Evolutionary conservation across 2,888 invertebrate genomes (phyloP).

Genomic region (Tridacna crocea): DNA sequence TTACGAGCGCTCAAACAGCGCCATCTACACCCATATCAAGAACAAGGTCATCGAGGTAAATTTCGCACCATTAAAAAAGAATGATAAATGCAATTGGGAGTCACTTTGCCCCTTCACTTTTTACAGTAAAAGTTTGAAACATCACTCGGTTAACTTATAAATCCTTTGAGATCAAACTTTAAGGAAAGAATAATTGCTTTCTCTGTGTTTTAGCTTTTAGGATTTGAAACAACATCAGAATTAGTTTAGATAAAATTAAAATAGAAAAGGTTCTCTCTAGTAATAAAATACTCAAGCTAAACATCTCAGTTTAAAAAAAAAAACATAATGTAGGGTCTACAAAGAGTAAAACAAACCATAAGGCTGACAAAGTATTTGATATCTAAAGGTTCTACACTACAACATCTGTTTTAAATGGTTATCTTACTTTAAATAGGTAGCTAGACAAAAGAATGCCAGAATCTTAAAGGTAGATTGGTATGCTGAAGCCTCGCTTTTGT

Average conservation of each 20-base stretch:
- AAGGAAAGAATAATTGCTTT: not conserved
- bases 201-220: not conserved
- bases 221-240: not conserved
- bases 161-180: not conserved
- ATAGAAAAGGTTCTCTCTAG: no score
- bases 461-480: no score
- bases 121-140: not conserved
- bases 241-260: not conserved
- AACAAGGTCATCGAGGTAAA: conserved; percentile 43
- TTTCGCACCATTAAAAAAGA: not conserved
- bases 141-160: not conserved
- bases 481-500: no score
- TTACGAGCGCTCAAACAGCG: not conserved
- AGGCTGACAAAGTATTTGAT: not conserved
- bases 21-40: conserved; percentile 36
- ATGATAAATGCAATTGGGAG: not conserved
- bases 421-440: no score
- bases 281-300: not conserved
- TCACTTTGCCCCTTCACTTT: not conserved
- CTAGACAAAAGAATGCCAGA: no score
- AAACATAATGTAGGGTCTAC: no score
- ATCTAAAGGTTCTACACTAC: no score
- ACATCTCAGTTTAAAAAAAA: not conserved
- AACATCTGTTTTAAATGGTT: no score
- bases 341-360: not conserved